Conservation (phyloP, 1,140 invertebrate genomes). For the Potamilus streckersoni region DNA sequence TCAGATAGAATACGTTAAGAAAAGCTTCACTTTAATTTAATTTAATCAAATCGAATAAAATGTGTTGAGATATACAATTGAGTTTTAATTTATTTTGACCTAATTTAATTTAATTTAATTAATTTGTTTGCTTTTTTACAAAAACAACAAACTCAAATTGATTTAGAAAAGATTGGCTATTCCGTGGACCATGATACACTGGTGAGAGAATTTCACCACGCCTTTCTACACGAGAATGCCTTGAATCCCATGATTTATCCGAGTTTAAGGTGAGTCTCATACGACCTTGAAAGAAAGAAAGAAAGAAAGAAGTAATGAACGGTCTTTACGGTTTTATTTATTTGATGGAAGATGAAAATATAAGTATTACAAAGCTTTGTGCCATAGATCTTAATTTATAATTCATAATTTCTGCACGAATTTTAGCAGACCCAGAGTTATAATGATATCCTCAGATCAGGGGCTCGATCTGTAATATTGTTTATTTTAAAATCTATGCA, state of each 20-base stretch:
- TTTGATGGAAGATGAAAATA: no score
- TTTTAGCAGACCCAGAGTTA: no score
- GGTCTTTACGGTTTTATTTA: no score
- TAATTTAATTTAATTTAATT: neutral
- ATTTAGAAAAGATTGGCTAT: constrained; percentile 54
- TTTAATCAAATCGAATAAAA: neutral
- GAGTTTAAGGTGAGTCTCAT: constrained; percentile 48
- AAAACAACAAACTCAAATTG: neutral
- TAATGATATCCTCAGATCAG: no score
- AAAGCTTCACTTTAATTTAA: neutral
- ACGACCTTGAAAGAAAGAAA: neutral
- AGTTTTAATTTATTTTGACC: neutral
- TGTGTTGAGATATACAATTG: neutral
- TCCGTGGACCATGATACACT: constrained; percentile 54
- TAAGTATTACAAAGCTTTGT: no score
- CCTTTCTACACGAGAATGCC: constrained; percentile 63
- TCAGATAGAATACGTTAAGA: neutral
- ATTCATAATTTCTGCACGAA: no score
- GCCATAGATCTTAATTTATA: no score
- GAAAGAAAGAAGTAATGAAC: no score
- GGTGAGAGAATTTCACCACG: constrained; percentile 51
- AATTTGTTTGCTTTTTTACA: neutral
- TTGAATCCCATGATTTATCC: constrained; percentile 63
- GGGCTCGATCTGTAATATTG: no score
- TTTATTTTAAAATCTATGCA: no score